A percentile compares a stretch with the other conserved stretches of the same genome.
These are phyloP conservation scores for Phylloscopus trochilus DNA, from an alignment of 2,113 vertebrate genomes.

Conservation along the genomic window DNA sequence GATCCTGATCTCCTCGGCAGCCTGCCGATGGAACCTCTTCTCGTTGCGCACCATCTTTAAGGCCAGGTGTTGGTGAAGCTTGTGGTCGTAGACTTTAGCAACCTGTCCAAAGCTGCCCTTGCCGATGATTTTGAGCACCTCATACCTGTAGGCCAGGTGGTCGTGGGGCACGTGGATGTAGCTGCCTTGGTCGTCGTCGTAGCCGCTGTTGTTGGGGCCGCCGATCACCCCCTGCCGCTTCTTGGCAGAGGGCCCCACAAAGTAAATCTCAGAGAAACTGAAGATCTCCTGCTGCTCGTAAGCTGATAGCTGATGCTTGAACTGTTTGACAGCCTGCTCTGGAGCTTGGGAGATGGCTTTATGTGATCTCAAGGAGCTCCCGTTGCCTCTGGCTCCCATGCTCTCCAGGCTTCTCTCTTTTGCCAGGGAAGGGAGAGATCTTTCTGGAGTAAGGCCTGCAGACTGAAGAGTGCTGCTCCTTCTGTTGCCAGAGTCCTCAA, in stretches of 20 bases:
- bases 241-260: slow-evolving; percentile 93
- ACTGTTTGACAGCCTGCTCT: slow-evolving; percentile 90
- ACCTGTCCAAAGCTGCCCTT: slow-evolving; percentile 98
- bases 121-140: slow-evolving; percentile 96
- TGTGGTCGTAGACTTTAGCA: slow-evolving; percentile 96
- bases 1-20: slow-evolving; percentile 95
- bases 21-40: slow-evolving; percentile 95
- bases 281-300: slow-evolving; percentile 91
- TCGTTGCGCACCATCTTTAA: slow-evolving; percentile 98
- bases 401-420: slow-evolving; percentile 85
- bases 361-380: slow-evolving; percentile 56
- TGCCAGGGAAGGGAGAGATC: slow-evolving; percentile 71
- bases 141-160: slow-evolving; percentile 94
- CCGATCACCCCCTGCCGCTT: slow-evolving; percentile 88
- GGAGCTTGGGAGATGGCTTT: slow-evolving; percentile 81
- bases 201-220: slow-evolving; percentile 91
- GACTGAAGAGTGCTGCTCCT: slow-evolving; percentile 77
- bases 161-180: slow-evolving; percentile 94
- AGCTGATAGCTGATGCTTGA: slow-evolving; percentile 85
- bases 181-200: slow-evolving; percentile 93
- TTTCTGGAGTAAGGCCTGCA: slow-evolving; percentile 72
- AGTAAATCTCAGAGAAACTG: slow-evolving; percentile 89
- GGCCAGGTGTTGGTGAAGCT: slow-evolving; percentile 91
- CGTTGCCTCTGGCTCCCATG: slow-evolving; percentile 71
- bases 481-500: slow-evolving; percentile 88